Evolutionary conservation across 2,888 invertebrate genomes (phyloP).

Genomic region (Cosmorhoe ocellata): DNA sequence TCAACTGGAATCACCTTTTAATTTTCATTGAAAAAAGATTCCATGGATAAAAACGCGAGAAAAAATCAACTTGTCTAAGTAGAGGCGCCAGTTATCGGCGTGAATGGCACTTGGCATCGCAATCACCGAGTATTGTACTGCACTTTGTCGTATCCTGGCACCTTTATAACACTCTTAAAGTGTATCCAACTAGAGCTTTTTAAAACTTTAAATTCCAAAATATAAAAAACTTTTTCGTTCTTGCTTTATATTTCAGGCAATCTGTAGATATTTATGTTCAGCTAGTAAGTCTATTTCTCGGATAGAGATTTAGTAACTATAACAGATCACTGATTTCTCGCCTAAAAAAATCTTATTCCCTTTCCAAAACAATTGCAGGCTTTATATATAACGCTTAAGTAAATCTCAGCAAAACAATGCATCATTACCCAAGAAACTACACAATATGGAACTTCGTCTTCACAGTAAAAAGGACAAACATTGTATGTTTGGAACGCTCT

Average conservation of each 20-base stretch:
- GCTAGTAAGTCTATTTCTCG: too few relatives aligned
- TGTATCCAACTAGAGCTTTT: too few relatives aligned
- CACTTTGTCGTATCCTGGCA: slow-evolving; percentile 24
- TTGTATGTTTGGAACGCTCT: slow-evolving; percentile 22
- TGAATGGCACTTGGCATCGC: slow-evolving; percentile 37
- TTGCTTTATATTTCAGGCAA: too few relatives aligned
- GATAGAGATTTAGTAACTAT: too few relatives aligned
- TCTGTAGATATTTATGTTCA: too few relatives aligned
- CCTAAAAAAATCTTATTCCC: too few relatives aligned
- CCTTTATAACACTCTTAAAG: too few relatives aligned
- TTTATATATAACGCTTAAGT: background rate
- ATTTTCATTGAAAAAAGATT: too few relatives aligned
- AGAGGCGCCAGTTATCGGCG: slow-evolving; percentile 33
- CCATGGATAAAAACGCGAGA: background rate
- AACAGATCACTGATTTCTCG: too few relatives aligned
- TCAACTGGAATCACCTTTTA: too few relatives aligned
- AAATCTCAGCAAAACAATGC: slow-evolving; percentile 15
- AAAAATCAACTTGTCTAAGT: background rate
- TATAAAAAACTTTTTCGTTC: too few relatives aligned
- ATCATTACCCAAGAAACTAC: slow-evolving; percentile 16
- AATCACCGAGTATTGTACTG: slow-evolving; percentile 48
- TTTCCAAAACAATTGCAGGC: background rate
- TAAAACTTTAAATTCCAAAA: too few relatives aligned
- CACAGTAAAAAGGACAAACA: slow-evolving; percentile 27
- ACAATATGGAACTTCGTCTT: slow-evolving; percentile 23